Evolutionary conservation across 2,113 vertebrate species (phyloP).

Genomic region (Trichomycterus rosablanca): DNA sequence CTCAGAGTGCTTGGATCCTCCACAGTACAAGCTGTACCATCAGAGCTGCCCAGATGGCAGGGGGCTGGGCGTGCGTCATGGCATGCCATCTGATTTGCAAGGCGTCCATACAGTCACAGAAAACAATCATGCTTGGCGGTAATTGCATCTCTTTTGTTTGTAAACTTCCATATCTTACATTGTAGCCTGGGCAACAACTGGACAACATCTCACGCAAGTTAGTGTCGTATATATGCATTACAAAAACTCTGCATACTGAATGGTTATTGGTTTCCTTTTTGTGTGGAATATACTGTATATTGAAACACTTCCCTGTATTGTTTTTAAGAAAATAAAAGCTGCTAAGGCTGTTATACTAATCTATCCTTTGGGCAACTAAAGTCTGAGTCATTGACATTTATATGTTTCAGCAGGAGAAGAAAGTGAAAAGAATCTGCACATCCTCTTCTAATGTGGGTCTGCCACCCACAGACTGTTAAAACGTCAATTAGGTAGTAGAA

Average conservation of each 20-base stretch:
- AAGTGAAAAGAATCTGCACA: slow-evolving; percentile 9
- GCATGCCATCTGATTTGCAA: slow-evolving; percentile 59
- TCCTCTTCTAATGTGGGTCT: slow-evolving; percentile 12
- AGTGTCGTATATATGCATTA: too few relatives aligned
- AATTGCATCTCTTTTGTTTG: slow-evolving; percentile 19
- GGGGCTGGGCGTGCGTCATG: slow-evolving; percentile 58
- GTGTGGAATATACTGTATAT: not conserved
- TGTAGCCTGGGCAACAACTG: slow-evolving; percentile 9
- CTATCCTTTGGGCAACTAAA: slow-evolving; percentile 3
- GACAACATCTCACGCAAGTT: not conserved
- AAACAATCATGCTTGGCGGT: slow-evolving; percentile 27
- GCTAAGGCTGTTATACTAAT: slow-evolving; percentile 12
- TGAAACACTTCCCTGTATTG: not conserved
- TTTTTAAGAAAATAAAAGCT: slow-evolving; percentile 36
- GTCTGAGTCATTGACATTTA: slow-evolving; percentile 25
- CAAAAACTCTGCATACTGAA: too few relatives aligned
- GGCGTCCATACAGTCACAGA: slow-evolving; percentile 19
- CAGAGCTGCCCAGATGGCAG: slow-evolving; percentile 65
- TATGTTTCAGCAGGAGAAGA: slow-evolving; percentile 5
- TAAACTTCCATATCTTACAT: not conserved
- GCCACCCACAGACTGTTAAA: slow-evolving; percentile 21
- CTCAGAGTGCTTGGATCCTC: slow-evolving; percentile 35
- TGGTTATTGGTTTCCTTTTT: not conserved
- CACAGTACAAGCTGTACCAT: slow-evolving; percentile 60
- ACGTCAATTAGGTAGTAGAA: slow-evolving; percentile 18